Base-by-base conservation (phyloP, 2,797 vertebrate genomes). In the Emys orbicularis region DNA sequence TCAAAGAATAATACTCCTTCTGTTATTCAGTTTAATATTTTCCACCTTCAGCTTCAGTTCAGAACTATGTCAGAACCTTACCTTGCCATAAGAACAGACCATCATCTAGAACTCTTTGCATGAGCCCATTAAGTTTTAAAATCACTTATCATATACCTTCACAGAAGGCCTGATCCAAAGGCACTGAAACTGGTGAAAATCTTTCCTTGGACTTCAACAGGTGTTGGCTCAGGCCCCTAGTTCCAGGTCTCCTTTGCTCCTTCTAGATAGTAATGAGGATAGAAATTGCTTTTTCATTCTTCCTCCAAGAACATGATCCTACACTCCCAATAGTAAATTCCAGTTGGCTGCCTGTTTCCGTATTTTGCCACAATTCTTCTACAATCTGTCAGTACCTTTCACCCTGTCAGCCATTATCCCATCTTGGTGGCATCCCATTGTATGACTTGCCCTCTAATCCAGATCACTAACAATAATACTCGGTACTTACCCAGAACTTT, bases 311-410 rank as follows among this genome's bases (percentile, higher is more conserved):
- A 72, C 19, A 23, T 72, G 37, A 41, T 72, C 15, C 12, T 53
- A 29, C 27, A 53, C 61, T 13, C 31, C 68, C 85, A 61, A 68
- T 16, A 41, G 37, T 83, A 27, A 47, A 44, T 90, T 41, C 18
- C 50, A 25, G 50, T 77, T 53, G 49, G 1, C 5, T 0, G 0
- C 8, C 18, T 74, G 2, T 25, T 0, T 87, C 54, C 61, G 4
- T 11, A 18, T 61, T 50, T 68, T 3, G 5, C 29, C n/a, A 47
- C 79, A 86, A 47, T 61, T 34, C 57, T 80, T 44, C 47, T 18
- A 5, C 4, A 13, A 0, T 6, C 47, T 57, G 6, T 65, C 83
- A 25, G 19, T 13, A 27, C 7, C 49, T 2, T 87, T 81, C 44
- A 59, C 10, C 3, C 95, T 12, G 2, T 72, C 83, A 68, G 4